phyloP scores from a whole-genome alignment of 2,888 invertebrate genomes.

The Deroplatys truncata region DNA sequence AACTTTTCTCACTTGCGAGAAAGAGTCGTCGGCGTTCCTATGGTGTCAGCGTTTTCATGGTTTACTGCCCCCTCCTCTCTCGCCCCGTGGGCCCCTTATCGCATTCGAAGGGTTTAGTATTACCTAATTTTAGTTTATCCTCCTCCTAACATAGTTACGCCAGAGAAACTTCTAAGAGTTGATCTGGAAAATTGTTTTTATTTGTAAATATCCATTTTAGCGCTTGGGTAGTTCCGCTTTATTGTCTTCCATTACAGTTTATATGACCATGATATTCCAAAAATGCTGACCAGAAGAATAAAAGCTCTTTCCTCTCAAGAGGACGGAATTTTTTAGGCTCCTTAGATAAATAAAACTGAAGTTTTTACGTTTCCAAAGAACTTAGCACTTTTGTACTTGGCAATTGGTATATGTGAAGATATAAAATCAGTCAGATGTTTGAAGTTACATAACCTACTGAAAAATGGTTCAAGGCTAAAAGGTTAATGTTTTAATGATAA shows the following conservation, averaged over 20 bases:
- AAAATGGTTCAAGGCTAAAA: too few relatives aligned
- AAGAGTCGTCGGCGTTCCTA: not conserved
- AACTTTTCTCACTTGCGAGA: constrained; percentile 5
- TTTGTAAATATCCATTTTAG: not conserved
- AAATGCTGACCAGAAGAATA: not conserved
- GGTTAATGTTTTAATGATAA: too few relatives aligned
- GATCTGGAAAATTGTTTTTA: not conserved
- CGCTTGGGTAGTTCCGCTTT: not conserved
- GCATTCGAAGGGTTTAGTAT: not conserved
- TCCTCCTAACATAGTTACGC: constrained; percentile 8
- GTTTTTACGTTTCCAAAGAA: not conserved
- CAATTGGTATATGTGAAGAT: too few relatives aligned
- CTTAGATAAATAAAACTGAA: not conserved
- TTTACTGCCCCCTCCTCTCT: not conserved
- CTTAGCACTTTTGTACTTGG: not conserved
- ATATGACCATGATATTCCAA: not conserved
- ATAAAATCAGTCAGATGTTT: too few relatives aligned
- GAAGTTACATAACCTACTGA: too few relatives aligned
- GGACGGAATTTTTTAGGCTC: not conserved
- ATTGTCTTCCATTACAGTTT: not conserved
- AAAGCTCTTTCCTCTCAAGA: not conserved
- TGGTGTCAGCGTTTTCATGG: constrained; percentile 5
- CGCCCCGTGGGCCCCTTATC: not conserved
- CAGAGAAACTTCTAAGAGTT: not conserved
- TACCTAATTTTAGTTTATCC: constrained; percentile 6